Conservation (phyloP, 2,797 vertebrate genomes). For the Discoglossus pictus region DNA sequence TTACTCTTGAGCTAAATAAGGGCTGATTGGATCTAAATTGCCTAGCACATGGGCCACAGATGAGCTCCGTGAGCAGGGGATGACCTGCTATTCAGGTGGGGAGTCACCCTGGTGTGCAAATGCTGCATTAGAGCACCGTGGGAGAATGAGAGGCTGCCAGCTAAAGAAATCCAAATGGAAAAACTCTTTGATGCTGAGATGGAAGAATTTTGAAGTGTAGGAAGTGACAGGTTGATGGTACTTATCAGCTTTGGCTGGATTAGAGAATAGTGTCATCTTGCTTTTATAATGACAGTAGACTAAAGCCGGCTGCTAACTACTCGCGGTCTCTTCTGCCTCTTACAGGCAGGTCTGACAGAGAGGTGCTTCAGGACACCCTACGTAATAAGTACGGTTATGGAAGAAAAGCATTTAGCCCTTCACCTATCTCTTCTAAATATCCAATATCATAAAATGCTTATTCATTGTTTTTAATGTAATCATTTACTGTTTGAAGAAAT, state of each 20-base stretch:
- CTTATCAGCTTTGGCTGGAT: slow-evolving; percentile 84
- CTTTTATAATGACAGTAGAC: slow-evolving; percentile 80
- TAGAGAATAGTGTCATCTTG: slow-evolving; percentile 82
- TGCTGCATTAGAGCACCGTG: slow-evolving; percentile 82
- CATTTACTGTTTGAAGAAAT: too few relatives aligned
- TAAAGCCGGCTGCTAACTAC: slow-evolving; percentile 73
- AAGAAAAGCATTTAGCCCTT: slow-evolving; percentile 39
- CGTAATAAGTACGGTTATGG: slow-evolving; percentile 18
- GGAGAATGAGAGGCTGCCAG: slow-evolving; percentile 82
- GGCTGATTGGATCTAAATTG: slow-evolving; percentile 88
- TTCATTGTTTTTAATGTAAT: too few relatives aligned
- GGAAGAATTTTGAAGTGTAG: slow-evolving; percentile 84
- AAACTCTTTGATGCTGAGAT: slow-evolving; percentile 83
- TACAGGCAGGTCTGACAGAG: slow-evolving; percentile 56
- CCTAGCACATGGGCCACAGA: slow-evolving; percentile 82
- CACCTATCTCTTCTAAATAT: too few relatives aligned
- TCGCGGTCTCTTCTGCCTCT: slow-evolving; percentile 71
- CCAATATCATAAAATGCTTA: too few relatives aligned
- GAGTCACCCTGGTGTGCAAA: slow-evolving; percentile 83
- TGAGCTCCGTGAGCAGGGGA: slow-evolving; percentile 83
- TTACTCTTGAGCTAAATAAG: slow-evolving; percentile 89
- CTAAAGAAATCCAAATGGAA: slow-evolving; percentile 85
- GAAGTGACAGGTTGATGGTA: slow-evolving; percentile 85
- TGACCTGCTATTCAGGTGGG: slow-evolving; percentile 85
- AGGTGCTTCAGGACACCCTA: slow-evolving; percentile 34